These are phyloP conservation scores for Cynopterus sphinx DNA, from an alignment of 2,797 vertebrate genomes.

Conservation along the genomic window DNA sequence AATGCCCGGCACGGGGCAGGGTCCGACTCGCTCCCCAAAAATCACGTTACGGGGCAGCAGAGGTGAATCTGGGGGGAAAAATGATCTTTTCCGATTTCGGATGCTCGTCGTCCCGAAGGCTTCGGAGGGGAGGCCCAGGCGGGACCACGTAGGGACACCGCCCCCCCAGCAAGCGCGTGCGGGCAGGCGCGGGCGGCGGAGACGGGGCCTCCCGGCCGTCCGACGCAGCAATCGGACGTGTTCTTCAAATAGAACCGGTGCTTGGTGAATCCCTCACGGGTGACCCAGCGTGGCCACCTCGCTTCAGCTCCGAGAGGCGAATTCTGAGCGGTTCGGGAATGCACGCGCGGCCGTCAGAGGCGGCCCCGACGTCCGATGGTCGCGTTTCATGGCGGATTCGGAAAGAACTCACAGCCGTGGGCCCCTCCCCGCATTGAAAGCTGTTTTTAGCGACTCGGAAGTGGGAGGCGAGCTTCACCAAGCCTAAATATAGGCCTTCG, in stretches of 20 bases:
- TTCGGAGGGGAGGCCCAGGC: background rate
- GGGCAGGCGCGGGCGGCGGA: no score
- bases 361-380: no score
- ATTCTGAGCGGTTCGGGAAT: background rate
- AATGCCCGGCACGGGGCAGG: background rate
- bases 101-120: background rate
- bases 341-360: no score
- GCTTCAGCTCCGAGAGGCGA: no score
- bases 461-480: constrained; percentile 74
- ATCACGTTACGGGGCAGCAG: background rate
- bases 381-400: constrained; percentile 43
- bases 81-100: background rate
- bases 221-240: no score
- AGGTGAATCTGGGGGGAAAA: background rate
- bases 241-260: no score
- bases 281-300: no score
- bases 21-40: background rate
- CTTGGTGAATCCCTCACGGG: no score
- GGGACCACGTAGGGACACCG: background rate
- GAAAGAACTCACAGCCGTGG: constrained; percentile 54
- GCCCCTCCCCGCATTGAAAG: constrained; percentile 38
- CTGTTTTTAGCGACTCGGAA: constrained; percentile 79
- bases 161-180: background rate
- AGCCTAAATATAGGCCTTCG: constrained; percentile 79
- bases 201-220: no score